These are phyloP conservation scores for Tachycineta bicolor DNA, from an alignment of 2,113 vertebrate species.

Conservation along the genomic window DNA sequence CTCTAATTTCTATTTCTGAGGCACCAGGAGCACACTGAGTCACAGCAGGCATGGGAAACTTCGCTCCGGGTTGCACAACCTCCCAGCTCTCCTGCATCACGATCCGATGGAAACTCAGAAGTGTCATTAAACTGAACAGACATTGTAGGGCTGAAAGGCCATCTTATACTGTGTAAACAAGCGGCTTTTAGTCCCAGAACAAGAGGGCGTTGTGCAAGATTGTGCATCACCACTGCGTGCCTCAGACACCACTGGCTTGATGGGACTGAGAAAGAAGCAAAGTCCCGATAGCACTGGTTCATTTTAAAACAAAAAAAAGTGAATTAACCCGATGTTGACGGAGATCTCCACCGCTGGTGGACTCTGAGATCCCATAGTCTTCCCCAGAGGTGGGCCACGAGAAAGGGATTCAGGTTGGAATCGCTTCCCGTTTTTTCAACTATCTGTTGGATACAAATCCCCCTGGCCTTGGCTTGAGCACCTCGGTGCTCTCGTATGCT, in stretches of 20 bases:
- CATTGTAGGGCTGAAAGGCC: neutral
- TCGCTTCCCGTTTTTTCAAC: neutral
- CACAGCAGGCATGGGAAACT: conserved; percentile 25
- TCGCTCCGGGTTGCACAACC: neutral
- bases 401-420: neutral
- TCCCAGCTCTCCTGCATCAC: neutral
- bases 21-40: neutral
- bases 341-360: neutral
- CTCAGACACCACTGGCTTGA: neutral
- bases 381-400: neutral
- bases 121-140: neutral
- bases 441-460: rapidly evolving
- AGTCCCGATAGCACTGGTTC: neutral
- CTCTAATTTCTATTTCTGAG: neutral
- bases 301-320: neutral
- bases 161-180: conserved; percentile 34
- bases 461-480: neutral
- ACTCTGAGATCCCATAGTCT: neutral
- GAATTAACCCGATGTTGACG: neutral
- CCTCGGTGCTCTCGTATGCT: rapidly evolving
- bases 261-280: neutral
- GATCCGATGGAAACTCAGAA: neutral
- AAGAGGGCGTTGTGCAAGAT: conserved; percentile 1
- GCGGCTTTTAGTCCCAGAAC: conserved; percentile 36
- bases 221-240: neutral